These are phyloP conservation scores for Cardiocondyla obscurior DNA, from an alignment of 1,140 invertebrate species.

Conservation along the genomic window DNA sequence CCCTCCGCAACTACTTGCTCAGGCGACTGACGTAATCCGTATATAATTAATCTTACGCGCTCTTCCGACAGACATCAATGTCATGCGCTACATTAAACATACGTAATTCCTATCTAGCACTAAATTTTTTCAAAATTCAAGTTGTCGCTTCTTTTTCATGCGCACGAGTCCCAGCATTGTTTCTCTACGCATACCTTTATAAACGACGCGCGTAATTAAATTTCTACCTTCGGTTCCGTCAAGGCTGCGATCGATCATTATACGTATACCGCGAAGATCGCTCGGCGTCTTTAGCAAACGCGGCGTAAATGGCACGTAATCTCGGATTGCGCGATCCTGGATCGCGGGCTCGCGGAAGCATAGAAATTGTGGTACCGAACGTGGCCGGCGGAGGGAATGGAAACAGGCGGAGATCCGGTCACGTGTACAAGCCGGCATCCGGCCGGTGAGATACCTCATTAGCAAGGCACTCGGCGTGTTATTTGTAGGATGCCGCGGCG, in stretches of 20 bases:
- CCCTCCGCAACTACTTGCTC: neutral
- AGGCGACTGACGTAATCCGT: neutral
- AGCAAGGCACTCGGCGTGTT: constrained; percentile 59
- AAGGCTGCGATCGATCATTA: neutral
- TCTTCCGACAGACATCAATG: constrained; percentile 16
- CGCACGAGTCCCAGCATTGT: neutral
- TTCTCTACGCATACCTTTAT: neutral
- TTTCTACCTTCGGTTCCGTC: neutral
- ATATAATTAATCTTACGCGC: constrained; percentile 1
- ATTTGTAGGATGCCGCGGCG: constrained; percentile 61
- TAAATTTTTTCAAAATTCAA: neutral
- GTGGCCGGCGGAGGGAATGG: constrained; percentile 11
- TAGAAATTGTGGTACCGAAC: neutral
- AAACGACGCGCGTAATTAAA: neutral
- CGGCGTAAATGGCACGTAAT: constrained; percentile 15
- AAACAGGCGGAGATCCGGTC: constrained; percentile 68
- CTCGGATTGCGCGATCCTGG: neutral
- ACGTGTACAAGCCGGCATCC: constrained; percentile 54
- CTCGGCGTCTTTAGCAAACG: constrained; percentile 6
- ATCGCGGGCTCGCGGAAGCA: constrained; percentile 44
- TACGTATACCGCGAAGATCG: neutral
- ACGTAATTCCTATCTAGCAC: neutral
- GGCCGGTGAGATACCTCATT: constrained; percentile 62
- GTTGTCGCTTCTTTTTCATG: neutral
- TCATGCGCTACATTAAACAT: neutral